phyloP scores from a whole-genome alignment of 2,888 invertebrate genomes.

The Esperia sulphurella region DNA sequence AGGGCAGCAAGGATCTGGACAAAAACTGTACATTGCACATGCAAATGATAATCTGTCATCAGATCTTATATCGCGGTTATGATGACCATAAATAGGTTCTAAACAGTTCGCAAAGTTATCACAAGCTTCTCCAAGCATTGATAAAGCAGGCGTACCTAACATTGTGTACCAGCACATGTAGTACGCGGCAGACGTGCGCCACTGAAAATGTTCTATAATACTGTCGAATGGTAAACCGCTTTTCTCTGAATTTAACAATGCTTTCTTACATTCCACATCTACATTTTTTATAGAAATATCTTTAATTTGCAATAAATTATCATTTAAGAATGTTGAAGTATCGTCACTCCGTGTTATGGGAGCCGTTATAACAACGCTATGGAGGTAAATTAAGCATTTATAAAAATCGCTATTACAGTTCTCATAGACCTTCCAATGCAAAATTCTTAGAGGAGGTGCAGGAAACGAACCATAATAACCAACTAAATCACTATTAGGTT shows the following conservation, averaged over 20 bases:
- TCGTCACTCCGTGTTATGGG: conserved; percentile 74
- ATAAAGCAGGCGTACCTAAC: conserved; percentile 68
- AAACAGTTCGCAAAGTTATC: conserved; percentile 82
- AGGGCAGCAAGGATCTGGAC: conserved; percentile 83
- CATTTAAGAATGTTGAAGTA: conserved; percentile 61
- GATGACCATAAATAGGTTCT: conserved; percentile 49
- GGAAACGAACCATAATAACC: conserved; percentile 71
- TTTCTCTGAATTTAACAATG: conserved; percentile 56
- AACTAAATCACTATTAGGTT: conserved; percentile 23
- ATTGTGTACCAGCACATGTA: conserved; percentile 85
- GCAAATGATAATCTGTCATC: conserved; percentile 73
- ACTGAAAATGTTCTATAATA: conserved; percentile 79
- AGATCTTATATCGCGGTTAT: conserved; percentile 78
- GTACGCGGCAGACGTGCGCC: conserved; percentile 81
- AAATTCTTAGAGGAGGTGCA: conserved; percentile 70
- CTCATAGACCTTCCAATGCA: conserved; percentile 82
- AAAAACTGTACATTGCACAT: conserved; percentile 83
- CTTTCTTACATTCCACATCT: conserved; percentile 69
- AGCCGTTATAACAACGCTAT: conserved; percentile 46
- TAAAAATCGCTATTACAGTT: conserved; percentile 74
- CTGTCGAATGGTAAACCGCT: conserved; percentile 76
- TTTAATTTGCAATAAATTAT: conserved; percentile 31
- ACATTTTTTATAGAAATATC: conserved; percentile 12
- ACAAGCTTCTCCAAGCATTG: conserved; percentile 76
- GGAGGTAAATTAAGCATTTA: conserved; percentile 78